Evolutionary conservation across 2,888 invertebrate species (phyloP), one percentile per base, ranked within the genome.

Genomic region (Drymonia ruficornis): DNA sequence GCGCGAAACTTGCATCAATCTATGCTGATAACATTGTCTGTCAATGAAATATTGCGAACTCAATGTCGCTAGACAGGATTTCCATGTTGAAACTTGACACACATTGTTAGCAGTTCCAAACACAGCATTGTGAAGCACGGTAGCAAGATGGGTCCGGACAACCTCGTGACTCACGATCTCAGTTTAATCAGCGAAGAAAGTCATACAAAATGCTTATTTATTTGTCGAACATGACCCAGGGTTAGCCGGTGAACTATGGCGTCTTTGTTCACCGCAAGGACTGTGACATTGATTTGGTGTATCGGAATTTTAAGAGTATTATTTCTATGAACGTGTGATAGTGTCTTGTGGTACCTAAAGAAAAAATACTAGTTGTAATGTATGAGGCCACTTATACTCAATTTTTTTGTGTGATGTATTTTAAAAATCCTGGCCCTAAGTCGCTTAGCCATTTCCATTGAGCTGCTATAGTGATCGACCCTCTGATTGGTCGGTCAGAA

Each of bases 131-230:
- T 76, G 73, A 76, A 74, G 65, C 71, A 79, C 86, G 71, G 89
- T 87, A 88, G 89, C 85, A 56, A 76, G 83, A 80, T 81, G 81
- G 72, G 81, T 83, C 81, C 78, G 83, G 80, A 86, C 88, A 83
- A 76, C 82, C 83, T 86, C 90, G 91, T 91, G 89, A 90, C 80
- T 91, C 91, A 91, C 91, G 90, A 90, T 75, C 76, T 67, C 69
- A 69, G 74, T 75, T 84, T 85, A 89, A 89, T 89, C 90, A 87
- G 81, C 71, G 76, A 81, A 79, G 84, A 83, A 86, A 86, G 85
- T 84, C 83, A 84, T 86, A 85, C 83, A 81, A 83, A 87, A 86
- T 82, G 83, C 83, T 85, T 87, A 85, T 88, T 87, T 88, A 87
- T 88, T 87, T 85, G 83, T 82, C 74, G 75, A 81, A 83, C 83